Evolutionary conservation across 2,797 vertebrate species (phyloP).

Genomic region (Malurus splendens): DNA sequence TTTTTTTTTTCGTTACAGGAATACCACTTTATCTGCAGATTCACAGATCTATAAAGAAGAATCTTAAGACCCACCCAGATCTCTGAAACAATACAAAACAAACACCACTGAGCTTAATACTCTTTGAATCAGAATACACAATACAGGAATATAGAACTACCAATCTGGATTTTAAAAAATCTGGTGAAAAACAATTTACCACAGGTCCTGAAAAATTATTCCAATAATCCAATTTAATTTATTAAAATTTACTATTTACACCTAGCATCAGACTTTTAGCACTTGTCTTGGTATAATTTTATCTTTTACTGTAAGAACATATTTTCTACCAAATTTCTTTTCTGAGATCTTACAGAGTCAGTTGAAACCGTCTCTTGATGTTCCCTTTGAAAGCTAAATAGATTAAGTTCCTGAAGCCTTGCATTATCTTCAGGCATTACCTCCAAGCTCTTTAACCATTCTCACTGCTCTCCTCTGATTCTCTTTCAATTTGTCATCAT

Average conservation of each 20-base stretch:
- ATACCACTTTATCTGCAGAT: not conserved
- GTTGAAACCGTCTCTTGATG: not conserved
- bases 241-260: not conserved
- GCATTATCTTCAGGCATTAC: constrained; percentile 6
- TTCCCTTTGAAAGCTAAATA: constrained; percentile 27
- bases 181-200: not conserved
- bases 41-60: not conserved
- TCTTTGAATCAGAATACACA: not conserved
- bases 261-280: not conserved
- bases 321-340: not conserved
- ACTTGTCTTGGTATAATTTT: not conserved
- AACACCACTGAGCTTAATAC: not conserved
- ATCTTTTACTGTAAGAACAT: not conserved
- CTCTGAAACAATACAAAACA: not conserved
- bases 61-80: not conserved
- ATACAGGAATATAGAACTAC: not conserved
- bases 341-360: not conserved
- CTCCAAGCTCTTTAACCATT: constrained; percentile 12
- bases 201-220: not conserved
- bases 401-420: constrained; percentile 3
- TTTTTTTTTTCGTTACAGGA: not conserved
- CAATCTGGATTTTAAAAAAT: not conserved
- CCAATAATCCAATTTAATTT: not conserved
- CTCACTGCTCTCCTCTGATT: constrained; percentile 15
- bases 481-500: constrained; percentile 49